Percentiles rank a stretch among this genome's conserved stretches.
Conservation (phyloP, 2,113 vertebrate genomes). For the Craseonycteris thonglongyai region DNA sequence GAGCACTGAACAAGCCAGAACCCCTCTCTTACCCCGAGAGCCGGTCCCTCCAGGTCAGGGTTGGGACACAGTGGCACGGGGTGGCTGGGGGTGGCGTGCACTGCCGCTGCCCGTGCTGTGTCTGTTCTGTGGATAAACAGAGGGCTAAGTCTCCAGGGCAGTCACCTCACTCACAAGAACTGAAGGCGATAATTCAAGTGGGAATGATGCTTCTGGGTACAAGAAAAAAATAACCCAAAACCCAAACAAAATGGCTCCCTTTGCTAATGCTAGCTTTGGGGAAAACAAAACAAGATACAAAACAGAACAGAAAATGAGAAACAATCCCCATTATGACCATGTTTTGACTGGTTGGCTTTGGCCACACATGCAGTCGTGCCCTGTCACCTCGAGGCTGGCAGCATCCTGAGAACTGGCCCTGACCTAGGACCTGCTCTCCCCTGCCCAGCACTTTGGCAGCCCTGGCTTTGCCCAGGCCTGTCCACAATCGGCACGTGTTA, state of each 20-base stretch:
- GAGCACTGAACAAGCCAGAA: slow-evolving; percentile 55
- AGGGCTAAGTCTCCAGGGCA: slow-evolving; percentile 73
- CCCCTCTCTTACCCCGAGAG: slow-evolving; percentile 75
- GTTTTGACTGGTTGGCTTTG: neutral
- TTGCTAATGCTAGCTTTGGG: neutral
- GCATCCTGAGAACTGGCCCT: neutral
- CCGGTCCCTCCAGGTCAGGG: slow-evolving; percentile 74
- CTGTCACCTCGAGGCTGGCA: slow-evolving; percentile 16
- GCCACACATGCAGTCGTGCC: neutral
- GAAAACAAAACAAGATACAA: neutral
- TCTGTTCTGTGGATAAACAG: slow-evolving; percentile 76
- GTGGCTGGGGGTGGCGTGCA: slow-evolving; percentile 70
- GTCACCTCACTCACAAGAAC: slow-evolving; percentile 63
- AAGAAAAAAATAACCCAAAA: slow-evolving; percentile 3
- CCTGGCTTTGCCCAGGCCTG: neutral
- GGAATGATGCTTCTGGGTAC: slow-evolving; percentile 12
- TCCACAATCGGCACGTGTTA: neutral
- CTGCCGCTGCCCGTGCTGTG: slow-evolving; percentile 73
- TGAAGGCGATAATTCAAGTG: slow-evolving; percentile 50
- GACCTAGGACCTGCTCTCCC: neutral
- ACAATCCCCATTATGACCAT: neutral
- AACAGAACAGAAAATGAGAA: neutral
- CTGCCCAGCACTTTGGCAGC: neutral
- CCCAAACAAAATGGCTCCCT: neutral
- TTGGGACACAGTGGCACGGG: slow-evolving; percentile 74